Conservation (phyloP, 1,140 invertebrate genomes). For the Sesamia nonagrioides region DNA sequence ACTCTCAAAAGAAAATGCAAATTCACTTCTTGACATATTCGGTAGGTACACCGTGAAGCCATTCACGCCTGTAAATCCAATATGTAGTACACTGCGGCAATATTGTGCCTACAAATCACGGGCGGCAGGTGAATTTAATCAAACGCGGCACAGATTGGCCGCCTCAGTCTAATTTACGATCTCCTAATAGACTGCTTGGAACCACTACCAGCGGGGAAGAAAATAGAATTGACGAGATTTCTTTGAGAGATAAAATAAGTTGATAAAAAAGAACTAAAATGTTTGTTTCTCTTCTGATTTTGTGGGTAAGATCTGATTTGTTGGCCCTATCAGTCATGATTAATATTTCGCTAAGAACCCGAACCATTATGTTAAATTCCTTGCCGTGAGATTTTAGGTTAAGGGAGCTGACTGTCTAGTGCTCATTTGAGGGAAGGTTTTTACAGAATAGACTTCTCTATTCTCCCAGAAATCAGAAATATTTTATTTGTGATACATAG, state of each 20-base stretch:
- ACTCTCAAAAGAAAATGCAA: slow-evolving; percentile 1
- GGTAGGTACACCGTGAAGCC: background rate
- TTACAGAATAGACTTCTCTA: too few relatives aligned
- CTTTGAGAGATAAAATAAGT: background rate
- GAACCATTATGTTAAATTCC: too few relatives aligned
- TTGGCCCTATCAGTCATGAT: too few relatives aligned
- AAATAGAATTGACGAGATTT: background rate
- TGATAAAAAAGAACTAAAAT: background rate
- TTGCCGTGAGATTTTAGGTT: too few relatives aligned
- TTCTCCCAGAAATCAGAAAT: too few relatives aligned
- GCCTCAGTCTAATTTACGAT: slow-evolving; percentile 61
- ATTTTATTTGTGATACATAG: too few relatives aligned
- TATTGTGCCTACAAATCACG: slow-evolving; percentile 66
- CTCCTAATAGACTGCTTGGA: slow-evolving; percentile 50
- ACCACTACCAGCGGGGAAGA: slow-evolving; percentile 36
- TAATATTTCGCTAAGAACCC: too few relatives aligned
- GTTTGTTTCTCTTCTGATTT: background rate
- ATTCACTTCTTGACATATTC: slow-evolving; percentile 1
- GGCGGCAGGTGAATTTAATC: slow-evolving; percentile 65
- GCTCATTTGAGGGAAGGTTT: too few relatives aligned
- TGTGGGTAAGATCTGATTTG: too few relatives aligned
- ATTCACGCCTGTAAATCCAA: background rate
- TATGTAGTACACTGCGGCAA: slow-evolving; percentile 10
- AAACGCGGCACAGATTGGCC: slow-evolving; percentile 63
- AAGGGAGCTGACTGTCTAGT: too few relatives aligned